Evolutionary conservation across 2,797 vertebrate species (phyloP), one percentile per base, ranked within the genome.

Genomic region (Sternotherus odoratus): DNA sequence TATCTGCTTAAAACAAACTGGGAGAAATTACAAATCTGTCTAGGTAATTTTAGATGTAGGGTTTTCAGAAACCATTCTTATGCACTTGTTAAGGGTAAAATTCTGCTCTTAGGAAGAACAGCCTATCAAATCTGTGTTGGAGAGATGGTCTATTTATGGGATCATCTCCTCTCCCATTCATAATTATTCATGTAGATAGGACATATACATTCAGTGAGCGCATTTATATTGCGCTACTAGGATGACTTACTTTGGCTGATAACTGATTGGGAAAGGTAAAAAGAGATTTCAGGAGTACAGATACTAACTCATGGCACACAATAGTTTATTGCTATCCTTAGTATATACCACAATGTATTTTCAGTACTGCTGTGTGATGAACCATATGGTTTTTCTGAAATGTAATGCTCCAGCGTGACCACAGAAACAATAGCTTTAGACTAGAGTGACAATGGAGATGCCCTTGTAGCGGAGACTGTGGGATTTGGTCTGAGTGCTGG

Each of bases 361-460:
- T 36, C 8, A 0, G 15, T 7, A 80, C n/a, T 85, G 33, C 50
- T 36, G 9, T n/a, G 53, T 54, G 33, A 81, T 95, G 88, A 92
- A 57, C 26, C 53, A 17, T 9, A 30, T 24, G 39, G 36, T 4
- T 66, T 66, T 74, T 50, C 0, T 0, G 69, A 81, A 87, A 90
- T 85, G 21, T 66, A 83, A 30, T 82, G 23, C 33, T 92, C 83
- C 85, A 77, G 50, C 56, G n/a, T 0, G 19, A 33, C 82, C 93
- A 51, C 79, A 77, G 79, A 86, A 95, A 69, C 77, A 79, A 36
- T 56, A 69, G 57, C 54, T 39, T 79, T 91, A 0, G 43, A n/a
- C n/a, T n/a, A n/a, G n/a, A n/a, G n/a, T n/a, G n/a, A 30, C 93
- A 48, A 33, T 0, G 4, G 1, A 79, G 63, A 0, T 77, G 51